These are phyloP conservation scores for Harmothoe impar DNA, from an alignment of 2,888 invertebrate genomes.

Conservation along the genomic window DNA sequence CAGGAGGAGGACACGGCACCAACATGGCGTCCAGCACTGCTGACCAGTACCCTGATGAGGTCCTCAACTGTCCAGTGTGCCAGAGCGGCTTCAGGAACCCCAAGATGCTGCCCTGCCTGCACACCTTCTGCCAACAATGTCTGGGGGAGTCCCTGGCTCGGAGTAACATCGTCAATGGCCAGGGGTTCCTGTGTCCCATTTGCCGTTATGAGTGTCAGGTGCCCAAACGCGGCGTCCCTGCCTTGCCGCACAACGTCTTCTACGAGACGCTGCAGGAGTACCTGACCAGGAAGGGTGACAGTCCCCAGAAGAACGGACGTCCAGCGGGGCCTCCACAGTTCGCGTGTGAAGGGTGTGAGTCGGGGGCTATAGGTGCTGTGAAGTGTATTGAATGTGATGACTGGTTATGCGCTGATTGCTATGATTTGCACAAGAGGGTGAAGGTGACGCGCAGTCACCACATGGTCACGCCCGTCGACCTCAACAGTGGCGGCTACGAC, in stretches of 20 bases:
- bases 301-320: constrained; percentile 38
- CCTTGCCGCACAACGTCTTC: constrained; percentile 72
- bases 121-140: constrained; percentile 77
- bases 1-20: neutral
- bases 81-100: constrained; percentile 74
- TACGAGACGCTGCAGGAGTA: constrained; percentile 72
- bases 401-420: constrained; percentile 72
- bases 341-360: constrained; percentile 71
- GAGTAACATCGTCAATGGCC: constrained; percentile 70
- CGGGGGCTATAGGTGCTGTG: constrained; percentile 64
- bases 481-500: constrained; percentile 70
- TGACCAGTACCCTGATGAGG: constrained; percentile 62
- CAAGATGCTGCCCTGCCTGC: constrained; percentile 76
- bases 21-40: constrained; percentile 29
- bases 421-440: constrained; percentile 69
- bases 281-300: constrained; percentile 68
- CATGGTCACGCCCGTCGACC: constrained; percentile 69
- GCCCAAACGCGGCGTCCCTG: constrained; percentile 69
- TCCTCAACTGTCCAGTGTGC: constrained; percentile 73
- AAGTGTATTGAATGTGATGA: constrained; percentile 73
- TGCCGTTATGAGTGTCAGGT: constrained; percentile 71
- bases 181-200: constrained; percentile 72
- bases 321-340: neutral
- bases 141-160: constrained; percentile 71
- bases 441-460: constrained; percentile 71